These are phyloP conservation scores for Drosophila chauvacae DNA, from an alignment of 1,140 invertebrate genomes.

Conservation along the genomic window DNA sequence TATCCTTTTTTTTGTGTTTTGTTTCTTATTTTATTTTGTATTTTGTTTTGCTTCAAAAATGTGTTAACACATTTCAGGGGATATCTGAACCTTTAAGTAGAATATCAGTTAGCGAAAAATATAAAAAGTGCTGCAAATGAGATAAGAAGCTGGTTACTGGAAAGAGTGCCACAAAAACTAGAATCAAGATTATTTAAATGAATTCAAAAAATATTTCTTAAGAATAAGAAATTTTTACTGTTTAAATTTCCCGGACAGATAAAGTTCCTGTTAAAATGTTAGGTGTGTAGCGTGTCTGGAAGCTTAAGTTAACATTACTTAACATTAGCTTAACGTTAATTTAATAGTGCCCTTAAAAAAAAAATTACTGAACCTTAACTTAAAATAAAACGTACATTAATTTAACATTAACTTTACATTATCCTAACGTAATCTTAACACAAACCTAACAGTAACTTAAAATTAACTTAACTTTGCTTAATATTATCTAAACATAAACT, in stretches of 20 bases:
- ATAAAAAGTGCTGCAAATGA: background rate
- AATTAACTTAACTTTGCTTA: no score
- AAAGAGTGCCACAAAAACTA: background rate
- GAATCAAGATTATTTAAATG: background rate
- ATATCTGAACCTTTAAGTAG: background rate
- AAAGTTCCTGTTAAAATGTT: background rate
- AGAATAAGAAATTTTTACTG: background rate
- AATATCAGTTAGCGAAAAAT: background rate
- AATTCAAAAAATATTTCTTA: background rate
- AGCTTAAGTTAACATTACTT: no score
- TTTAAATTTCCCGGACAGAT: background rate
- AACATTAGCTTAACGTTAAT: background rate
- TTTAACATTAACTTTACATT: no score
- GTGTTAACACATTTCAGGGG: background rate
- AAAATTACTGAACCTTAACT: background rate
- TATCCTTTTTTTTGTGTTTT: background rate
- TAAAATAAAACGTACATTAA: background rate
- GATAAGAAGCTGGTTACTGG: background rate
- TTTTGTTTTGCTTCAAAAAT: background rate
- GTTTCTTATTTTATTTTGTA: slow-evolving; percentile 1
- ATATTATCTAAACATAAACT: no score
- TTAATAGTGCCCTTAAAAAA: background rate
- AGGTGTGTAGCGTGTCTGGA: background rate
- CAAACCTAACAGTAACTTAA: no score
- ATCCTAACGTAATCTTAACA: no score